These are phyloP conservation scores for Marasmarcha lunaedactyla DNA, from an alignment of 2,888 invertebrate genomes.

Conservation along the genomic window DNA sequence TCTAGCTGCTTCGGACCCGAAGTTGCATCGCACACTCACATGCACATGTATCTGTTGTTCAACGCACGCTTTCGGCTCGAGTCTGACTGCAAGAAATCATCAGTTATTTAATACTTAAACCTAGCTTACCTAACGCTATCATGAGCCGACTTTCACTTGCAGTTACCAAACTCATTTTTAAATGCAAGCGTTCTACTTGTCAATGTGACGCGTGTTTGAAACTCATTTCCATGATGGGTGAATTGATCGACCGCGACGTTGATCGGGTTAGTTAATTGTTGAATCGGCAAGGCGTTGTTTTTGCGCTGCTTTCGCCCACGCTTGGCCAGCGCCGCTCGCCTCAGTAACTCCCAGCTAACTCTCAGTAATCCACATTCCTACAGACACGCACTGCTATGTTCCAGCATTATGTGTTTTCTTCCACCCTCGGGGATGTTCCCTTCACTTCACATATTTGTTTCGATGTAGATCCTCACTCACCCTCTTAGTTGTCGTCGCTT, in stretches of 20 bases:
- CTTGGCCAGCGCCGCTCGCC: conserved; percentile 31
- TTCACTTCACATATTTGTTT: too few relatives aligned
- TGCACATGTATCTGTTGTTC: not conserved
- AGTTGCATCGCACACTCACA: too few relatives aligned
- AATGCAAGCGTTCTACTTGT: too few relatives aligned
- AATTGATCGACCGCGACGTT: too few relatives aligned
- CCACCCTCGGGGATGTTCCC: not conserved
- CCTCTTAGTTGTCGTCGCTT: not conserved
- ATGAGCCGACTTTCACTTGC: conserved; percentile 1
- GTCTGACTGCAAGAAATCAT: not conserved
- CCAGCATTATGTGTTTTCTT: not conserved
- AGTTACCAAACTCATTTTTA: conserved; percentile 13
- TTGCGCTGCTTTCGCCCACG: conserved; percentile 43
- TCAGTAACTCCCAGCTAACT: conserved; percentile 18
- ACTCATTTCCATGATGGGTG: too few relatives aligned
- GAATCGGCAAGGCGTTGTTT: conserved; percentile 32
- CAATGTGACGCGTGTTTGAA: too few relatives aligned
- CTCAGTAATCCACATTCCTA: conserved; percentile 20
- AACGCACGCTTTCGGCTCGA: not conserved
- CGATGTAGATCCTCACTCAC: too few relatives aligned
- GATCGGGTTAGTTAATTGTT: conserved; percentile 34
- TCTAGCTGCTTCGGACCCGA: too few relatives aligned
- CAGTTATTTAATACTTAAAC: not conserved
- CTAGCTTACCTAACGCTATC: not conserved
- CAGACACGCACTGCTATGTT: not conserved